These are phyloP conservation scores for Eupithecia inturbata DNA, from an alignment of 2,888 invertebrate genomes.

Conservation along the genomic window DNA sequence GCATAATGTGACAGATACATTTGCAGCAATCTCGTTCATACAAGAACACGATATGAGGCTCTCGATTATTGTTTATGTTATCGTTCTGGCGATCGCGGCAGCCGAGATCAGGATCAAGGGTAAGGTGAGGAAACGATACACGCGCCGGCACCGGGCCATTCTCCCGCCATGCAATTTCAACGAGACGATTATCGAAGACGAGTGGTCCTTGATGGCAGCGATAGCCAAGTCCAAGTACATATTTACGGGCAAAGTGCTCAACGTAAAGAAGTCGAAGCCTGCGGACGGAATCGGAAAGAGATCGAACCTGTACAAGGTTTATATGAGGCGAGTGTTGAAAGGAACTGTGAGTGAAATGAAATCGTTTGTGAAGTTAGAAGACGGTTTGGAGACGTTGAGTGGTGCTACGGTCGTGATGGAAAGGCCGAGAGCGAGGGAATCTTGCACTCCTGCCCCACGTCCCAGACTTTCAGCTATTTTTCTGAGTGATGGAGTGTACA, in stretches of 20 bases:
- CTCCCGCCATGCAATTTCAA: constrained; percentile 79
- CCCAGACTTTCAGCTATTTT: constrained; percentile 80
- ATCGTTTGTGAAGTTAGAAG: constrained; percentile 69
- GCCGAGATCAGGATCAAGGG: constrained; percentile 78
- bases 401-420: constrained; percentile 74
- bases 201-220: constrained; percentile 80
- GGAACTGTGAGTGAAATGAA: constrained; percentile 74
- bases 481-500: constrained; percentile 67
- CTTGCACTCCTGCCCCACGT: constrained; percentile 75
- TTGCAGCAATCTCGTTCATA: constrained; percentile 69
- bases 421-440: constrained; percentile 65
- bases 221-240: constrained; percentile 80
- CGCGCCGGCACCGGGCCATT: constrained; percentile 73
- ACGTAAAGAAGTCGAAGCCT: constrained; percentile 71
- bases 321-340: constrained; percentile 76
- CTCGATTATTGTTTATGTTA: constrained; percentile 76
- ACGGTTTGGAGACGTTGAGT: constrained; percentile 63
- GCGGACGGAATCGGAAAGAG: constrained; percentile 61
- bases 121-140: constrained; percentile 78
- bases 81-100: constrained; percentile 72
- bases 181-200: constrained; percentile 79
- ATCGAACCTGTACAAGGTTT: constrained; percentile 77
- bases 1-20: constrained; percentile 81
- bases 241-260: constrained; percentile 81
- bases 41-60: constrained; percentile 73